Evolutionary conservation across 1,140 invertebrate genomes (phyloP).

Genomic region (Galendromus occidentalis): DNA sequence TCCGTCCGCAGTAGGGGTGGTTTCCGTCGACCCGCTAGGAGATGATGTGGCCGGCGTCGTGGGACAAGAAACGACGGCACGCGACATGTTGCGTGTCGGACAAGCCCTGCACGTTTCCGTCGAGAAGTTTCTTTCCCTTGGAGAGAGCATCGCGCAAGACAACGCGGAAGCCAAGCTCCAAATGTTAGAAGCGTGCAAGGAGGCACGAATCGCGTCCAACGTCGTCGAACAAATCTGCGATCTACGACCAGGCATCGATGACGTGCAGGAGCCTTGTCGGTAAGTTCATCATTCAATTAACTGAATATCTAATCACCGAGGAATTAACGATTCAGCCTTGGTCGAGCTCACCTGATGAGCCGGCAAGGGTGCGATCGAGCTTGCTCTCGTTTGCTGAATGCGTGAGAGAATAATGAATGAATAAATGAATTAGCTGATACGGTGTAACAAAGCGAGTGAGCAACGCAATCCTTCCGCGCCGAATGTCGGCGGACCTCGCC

Average conservation of each 20-base stretch:
- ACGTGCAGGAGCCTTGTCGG: slow-evolving; percentile 6
- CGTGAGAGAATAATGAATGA: too few species aligned
- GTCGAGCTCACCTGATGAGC: too few species aligned
- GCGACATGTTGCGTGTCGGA: slow-evolving; percentile 71
- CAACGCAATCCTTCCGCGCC: too few species aligned
- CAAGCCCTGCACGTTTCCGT: slow-evolving; percentile 87
- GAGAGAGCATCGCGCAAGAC: slow-evolving; percentile 92
- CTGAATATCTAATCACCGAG: too few species aligned
- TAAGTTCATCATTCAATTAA: neutral
- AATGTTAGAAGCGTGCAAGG: slow-evolving; percentile 94
- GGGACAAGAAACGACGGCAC: slow-evolving; percentile 32
- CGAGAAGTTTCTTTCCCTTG: slow-evolving; percentile 88
- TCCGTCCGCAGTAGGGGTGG: neutral
- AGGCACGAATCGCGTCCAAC: slow-evolving; percentile 55
- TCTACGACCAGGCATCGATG: slow-evolving; percentile 3
- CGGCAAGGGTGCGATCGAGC: too few species aligned
- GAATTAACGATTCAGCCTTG: too few species aligned
- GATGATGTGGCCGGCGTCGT: neutral
- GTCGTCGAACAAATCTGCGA: slow-evolving; percentile 8
- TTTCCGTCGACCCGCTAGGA: slow-evolving; percentile 9
- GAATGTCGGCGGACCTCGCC: too few species aligned
- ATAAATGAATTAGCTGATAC: too few species aligned
- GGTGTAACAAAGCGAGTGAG: too few species aligned
- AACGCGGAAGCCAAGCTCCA: slow-evolving; percentile 87
- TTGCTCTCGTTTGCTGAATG: too few species aligned